A percentile compares a stretch with the other conserved stretches of the same genome.
Evolutionary conservation across 1,140 invertebrate species (phyloP).

Genomic region (Scaptomyza pallida): DNA sequence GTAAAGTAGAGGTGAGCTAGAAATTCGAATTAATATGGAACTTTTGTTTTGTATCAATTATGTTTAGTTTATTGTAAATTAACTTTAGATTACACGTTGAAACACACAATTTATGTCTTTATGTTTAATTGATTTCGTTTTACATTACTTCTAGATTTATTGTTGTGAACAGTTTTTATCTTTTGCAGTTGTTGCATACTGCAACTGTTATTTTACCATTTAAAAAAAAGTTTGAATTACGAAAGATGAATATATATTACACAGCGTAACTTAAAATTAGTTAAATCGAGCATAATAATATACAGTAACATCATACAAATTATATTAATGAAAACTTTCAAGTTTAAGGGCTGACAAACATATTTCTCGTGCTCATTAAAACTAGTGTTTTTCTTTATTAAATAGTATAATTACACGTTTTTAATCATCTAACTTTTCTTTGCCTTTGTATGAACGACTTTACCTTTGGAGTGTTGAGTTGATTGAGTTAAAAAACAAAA

Average conservation of each 20-base stretch:
- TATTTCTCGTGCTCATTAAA: conserved; percentile 22
- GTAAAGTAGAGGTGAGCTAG: no score
- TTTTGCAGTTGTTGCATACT: neutral
- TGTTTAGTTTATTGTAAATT: conserved; percentile 67
- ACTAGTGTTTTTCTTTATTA: conserved; percentile 31
- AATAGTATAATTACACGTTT: conserved; percentile 25
- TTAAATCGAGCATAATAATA: conserved; percentile 71
- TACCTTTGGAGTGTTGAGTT: conserved; percentile 30
- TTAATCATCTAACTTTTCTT: conserved; percentile 6
- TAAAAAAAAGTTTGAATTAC: conserved; percentile 14
- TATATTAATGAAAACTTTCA: conserved; percentile 27
- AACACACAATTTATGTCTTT: conserved; percentile 53
- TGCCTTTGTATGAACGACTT: conserved; percentile 28
- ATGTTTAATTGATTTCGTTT: conserved; percentile 71
- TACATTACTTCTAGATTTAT: conserved; percentile 37
- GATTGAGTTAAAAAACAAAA: conserved; percentile 27
- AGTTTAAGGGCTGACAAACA: conserved; percentile 24
- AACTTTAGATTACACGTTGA: conserved; percentile 68
- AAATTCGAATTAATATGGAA: no score
- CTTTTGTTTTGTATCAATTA: conserved; percentile 50
- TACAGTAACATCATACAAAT: conserved; percentile 54
- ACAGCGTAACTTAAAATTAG: conserved; percentile 72
- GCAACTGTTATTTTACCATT: conserved; percentile 26
- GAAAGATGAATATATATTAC: conserved; percentile 37
- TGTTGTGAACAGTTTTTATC: conserved; percentile 69